Conservation (phyloP, 2,888 invertebrate species). For the Meteorus colon region DNA sequence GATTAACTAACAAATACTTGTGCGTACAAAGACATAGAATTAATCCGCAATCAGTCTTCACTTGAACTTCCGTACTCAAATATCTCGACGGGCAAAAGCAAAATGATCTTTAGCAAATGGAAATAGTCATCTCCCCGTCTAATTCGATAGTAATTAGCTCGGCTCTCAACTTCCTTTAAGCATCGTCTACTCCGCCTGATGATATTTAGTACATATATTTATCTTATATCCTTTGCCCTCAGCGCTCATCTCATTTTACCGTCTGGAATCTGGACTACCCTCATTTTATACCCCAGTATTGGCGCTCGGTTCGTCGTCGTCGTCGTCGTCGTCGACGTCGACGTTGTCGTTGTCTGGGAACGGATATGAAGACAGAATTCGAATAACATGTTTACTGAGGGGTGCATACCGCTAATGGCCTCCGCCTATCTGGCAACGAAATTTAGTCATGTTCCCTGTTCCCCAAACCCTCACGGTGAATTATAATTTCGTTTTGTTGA, state of each 20-base stretch:
- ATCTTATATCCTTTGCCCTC: slow-evolving; percentile 19
- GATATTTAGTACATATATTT: slow-evolving; percentile 30
- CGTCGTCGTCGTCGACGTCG: no score
- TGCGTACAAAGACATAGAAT: slow-evolving; percentile 27
- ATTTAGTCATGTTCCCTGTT: slow-evolving; percentile 20
- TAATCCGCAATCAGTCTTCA: slow-evolving; percentile 48
- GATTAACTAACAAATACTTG: neutral
- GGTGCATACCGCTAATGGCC: slow-evolving; percentile 58
- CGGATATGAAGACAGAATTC: slow-evolving; percentile 66
- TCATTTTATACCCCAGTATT: slow-evolving; percentile 20
- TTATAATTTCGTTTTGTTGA: slow-evolving; percentile 29
- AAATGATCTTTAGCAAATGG: slow-evolving; percentile 30
- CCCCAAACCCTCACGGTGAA: slow-evolving; percentile 5
- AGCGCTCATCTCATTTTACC: slow-evolving; percentile 33
- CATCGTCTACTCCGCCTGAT: slow-evolving; percentile 30
- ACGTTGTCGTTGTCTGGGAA: slow-evolving; percentile 54
- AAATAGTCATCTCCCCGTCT: slow-evolving; percentile 57
- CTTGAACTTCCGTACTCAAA: neutral
- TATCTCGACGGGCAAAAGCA: slow-evolving; percentile 10
- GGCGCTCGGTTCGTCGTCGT: neutral
- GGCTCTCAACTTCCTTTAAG: slow-evolving; percentile 48
- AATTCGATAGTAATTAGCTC: slow-evolving; percentile 64
- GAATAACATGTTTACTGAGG: slow-evolving; percentile 65
- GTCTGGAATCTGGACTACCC: slow-evolving; percentile 33
- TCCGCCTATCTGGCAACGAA: slow-evolving; percentile 48